phyloP scores from a whole-genome alignment of 2,113 vertebrate species.

The Miniopterus natalensis region DNA sequence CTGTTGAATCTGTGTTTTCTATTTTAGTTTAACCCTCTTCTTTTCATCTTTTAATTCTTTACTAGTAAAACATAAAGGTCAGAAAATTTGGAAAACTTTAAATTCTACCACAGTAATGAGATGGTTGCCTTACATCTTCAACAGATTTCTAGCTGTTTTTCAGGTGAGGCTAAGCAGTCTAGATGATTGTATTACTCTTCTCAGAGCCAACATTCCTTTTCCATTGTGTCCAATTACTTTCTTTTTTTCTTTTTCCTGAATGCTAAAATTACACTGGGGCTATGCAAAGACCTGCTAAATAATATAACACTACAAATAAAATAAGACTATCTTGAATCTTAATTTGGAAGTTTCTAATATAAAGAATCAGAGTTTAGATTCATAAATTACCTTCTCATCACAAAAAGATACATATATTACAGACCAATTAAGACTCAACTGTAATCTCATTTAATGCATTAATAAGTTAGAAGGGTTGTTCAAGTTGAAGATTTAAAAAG shows the following conservation, averaged over 20 bases:
- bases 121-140: neutral
- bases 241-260: neutral
- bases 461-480: neutral
- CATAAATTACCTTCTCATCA: neutral
- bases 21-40: neutral
- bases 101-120: neutral
- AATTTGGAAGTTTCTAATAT: neutral
- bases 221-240: neutral
- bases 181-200: neutral
- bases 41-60: neutral
- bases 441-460: neutral
- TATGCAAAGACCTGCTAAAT: neutral
- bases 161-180: neutral
- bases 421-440: neutral
- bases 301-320: neutral
- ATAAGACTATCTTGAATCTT: neutral
- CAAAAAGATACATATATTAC: neutral
- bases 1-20: neutral
- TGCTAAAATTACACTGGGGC: neutral
- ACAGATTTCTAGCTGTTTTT: neutral
- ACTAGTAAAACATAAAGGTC: neutral
- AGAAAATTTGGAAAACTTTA: constrained; percentile 10
- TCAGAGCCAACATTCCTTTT: neutral
- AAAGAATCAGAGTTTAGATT: neutral
- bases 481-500: neutral